A percentile compares a stretch with the other conserved stretches of the same genome.
Evolutionary conservation across 2,888 invertebrate genomes (phyloP).

Genomic region (Xestia ashworthii): DNA sequence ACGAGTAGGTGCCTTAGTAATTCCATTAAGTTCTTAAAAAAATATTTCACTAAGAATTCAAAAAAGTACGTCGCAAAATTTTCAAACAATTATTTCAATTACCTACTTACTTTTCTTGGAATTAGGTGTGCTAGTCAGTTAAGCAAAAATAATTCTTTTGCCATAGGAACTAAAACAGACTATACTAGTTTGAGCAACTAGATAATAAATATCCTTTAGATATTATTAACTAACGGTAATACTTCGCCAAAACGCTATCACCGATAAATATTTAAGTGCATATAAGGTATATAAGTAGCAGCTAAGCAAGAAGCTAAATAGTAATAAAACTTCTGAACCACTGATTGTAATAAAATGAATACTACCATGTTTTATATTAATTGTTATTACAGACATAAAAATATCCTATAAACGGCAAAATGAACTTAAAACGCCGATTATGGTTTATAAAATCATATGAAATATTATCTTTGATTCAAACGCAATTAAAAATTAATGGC

Average conservation of each 20-base stretch:
- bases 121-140: neutral
- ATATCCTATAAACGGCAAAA: slow-evolving; percentile 16
- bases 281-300: neutral
- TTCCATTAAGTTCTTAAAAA: too few species aligned
- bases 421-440: slow-evolving; percentile 19
- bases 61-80: neutral
- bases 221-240: neutral
- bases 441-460: slow-evolving; percentile 47
- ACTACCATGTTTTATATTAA: slow-evolving; percentile 35
- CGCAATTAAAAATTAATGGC: slow-evolving; percentile 53
- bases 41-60: too few species aligned
- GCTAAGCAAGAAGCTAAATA: neutral
- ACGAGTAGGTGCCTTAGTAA: too few species aligned
- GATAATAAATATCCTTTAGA: neutral
- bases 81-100: neutral
- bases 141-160: neutral
- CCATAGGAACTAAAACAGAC: neutral
- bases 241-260: neutral
- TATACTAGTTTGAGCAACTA: neutral
- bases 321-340: neutral
- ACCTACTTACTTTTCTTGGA: neutral
- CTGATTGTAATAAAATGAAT: neutral
- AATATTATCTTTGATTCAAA: slow-evolving; percentile 49
- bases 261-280: neutral
- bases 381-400: slow-evolving; percentile 45